Base-by-base conservation (phyloP, 2,113 vertebrate species). In the Zosterops borbonicus region DNA sequence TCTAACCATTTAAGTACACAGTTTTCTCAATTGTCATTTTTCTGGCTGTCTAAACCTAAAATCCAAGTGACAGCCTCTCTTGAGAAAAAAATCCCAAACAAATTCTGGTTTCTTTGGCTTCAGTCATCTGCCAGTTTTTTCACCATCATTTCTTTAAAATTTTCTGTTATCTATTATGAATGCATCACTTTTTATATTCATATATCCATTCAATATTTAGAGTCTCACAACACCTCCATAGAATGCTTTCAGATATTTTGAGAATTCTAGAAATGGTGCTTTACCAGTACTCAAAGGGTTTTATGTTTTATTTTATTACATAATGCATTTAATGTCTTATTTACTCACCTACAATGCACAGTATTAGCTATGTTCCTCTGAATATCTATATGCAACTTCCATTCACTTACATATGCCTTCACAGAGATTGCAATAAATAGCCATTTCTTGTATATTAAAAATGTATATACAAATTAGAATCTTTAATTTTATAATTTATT, bases 401-500 rank as follows among this genome's bases (percentile, higher is more conserved):
- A 94, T 77, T 96, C 97, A 95, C 86, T 70, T 95, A 83, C 96
- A 96, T 97, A 97, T 96, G 83, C 97, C 95, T 98, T 97, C 96
- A 95, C 97, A 96, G 93, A 96, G 96, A 96, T 94, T 96, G 96
- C 97, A 97, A 97, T 94, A 94, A 93, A 95, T 94, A 97, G 87
- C 81, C 96, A 97, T 97, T 97, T 97, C 97, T 95, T 99, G 98
- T 99, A 98, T 97, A 85, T 98, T 98, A 98, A 98, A 97, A 98
- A 96, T 98, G 98, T 98, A 98, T 98, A 99, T 98, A 99, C 97
- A 97, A 98, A 98, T 98, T 96, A 98, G 97, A 98, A 97, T 89
- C 95, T 96, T 98, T 98, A 98, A 98, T 98, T 99, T 98, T 97
- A 98, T 98, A 99, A 99, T 98, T 99, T 99, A 99, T 99, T 99